Conservation (phyloP, 2,113 vertebrate genomes). For the Todiramphus saurophagus region DNA sequence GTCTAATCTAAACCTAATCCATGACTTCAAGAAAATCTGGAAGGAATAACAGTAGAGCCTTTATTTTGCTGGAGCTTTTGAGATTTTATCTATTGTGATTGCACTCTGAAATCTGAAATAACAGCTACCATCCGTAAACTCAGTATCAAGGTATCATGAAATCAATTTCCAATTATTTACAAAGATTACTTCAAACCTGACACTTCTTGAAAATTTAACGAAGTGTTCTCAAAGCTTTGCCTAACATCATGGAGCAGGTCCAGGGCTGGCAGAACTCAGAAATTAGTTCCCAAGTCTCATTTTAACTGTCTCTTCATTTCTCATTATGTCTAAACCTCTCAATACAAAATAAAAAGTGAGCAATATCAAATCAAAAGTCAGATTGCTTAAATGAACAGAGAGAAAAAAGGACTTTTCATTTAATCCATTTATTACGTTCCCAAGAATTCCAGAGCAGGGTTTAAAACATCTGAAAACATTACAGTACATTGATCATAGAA, state of each 20-base stretch:
- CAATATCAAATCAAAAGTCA: neutral
- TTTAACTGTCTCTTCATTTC: neutral
- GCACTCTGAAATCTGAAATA: neutral
- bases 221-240: neutral
- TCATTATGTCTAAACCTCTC: neutral
- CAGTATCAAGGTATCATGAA: neutral
- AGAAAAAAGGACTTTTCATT: neutral
- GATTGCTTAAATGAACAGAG: neutral
- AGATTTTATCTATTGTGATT: neutral
- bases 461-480: neutral
- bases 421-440: neutral
- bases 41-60: neutral
- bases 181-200: neutral
- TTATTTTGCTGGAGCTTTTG: neutral
- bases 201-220: neutral
- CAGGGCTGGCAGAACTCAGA: neutral
- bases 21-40: neutral
- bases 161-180: neutral
- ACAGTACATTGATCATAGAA: neutral
- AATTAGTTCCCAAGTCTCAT: neutral
- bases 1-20: neutral
- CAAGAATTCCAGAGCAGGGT: neutral
- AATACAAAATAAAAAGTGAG: neutral
- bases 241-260: neutral
- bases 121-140: neutral